Evolutionary conservation across 2,888 invertebrate genomes (phyloP).

Genomic region (Apoda limacodes): DNA sequence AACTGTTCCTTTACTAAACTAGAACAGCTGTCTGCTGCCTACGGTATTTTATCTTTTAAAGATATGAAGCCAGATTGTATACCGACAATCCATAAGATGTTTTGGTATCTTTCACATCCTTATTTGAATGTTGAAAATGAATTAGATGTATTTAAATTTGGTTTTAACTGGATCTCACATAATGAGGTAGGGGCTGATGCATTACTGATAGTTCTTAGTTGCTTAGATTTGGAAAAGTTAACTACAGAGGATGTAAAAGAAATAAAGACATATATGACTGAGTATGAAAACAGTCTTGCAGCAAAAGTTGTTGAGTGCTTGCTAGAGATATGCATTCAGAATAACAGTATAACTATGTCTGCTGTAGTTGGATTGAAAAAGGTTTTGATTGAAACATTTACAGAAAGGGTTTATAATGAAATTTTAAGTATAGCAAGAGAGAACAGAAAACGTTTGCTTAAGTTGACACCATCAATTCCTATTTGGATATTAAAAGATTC

Average conservation of each 20-base stretch:
- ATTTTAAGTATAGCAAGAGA: slow-evolving; percentile 31
- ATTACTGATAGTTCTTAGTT: slow-evolving; percentile 41
- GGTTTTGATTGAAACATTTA: slow-evolving; percentile 25
- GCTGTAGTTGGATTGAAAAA: neutral
- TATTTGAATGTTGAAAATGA: slow-evolving; percentile 39
- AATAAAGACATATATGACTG: slow-evolving; percentile 28
- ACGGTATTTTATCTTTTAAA: slow-evolving; percentile 42
- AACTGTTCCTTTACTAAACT: slow-evolving; percentile 32
- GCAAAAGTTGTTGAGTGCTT: slow-evolving; percentile 40
- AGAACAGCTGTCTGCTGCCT: slow-evolving; percentile 33
- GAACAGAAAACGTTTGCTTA: slow-evolving; percentile 30
- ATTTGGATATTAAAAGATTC: slow-evolving; percentile 32
- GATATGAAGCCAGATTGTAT: slow-evolving; percentile 38
- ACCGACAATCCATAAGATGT: slow-evolving; percentile 35
- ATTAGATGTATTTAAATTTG: slow-evolving; percentile 47
- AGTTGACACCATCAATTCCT: slow-evolving; percentile 34
- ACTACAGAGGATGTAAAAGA: slow-evolving; percentile 28
- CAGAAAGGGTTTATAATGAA: slow-evolving; percentile 42
- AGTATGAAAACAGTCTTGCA: slow-evolving; percentile 34
- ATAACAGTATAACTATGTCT: neutral
- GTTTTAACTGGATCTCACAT: slow-evolving; percentile 38
- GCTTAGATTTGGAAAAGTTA: slow-evolving; percentile 40
- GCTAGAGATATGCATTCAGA: too few relatives aligned
- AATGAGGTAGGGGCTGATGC: slow-evolving; percentile 37
- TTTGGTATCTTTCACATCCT: slow-evolving; percentile 56